Evolutionary conservation across 2,113 vertebrate species (phyloP).

Genomic region (Dicrurus megarhynchus): DNA sequence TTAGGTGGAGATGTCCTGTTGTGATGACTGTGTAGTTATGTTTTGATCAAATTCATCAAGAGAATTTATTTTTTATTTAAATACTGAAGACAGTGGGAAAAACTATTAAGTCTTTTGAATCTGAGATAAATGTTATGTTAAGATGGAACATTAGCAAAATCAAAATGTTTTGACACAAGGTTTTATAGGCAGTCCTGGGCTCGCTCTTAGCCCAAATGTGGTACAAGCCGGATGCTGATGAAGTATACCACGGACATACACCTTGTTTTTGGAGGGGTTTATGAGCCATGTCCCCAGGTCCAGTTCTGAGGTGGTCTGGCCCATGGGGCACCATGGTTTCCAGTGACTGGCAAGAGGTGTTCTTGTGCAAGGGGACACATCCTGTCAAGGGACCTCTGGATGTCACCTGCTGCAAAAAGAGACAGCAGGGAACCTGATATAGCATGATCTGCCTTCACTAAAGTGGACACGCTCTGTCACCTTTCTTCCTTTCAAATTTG

Average conservation of each 20-base stretch:
- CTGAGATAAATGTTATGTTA: not conserved
- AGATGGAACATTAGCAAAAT: not conserved
- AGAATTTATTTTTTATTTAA: not conserved
- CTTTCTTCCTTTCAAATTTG: not conserved
- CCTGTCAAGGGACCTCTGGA: not conserved
- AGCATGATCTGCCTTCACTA: not conserved
- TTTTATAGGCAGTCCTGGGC: not conserved
- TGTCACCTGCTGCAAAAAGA: not conserved
- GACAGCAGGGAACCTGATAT: not conserved
- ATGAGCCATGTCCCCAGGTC: not conserved
- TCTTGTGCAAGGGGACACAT: not conserved
- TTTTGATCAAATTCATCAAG: not conserved
- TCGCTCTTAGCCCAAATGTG: not conserved
- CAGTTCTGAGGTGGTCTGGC: not conserved
- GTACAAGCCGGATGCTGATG: not conserved
- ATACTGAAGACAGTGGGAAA: not conserved
- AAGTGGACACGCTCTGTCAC: not conserved
- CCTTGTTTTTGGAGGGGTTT: not conserved
- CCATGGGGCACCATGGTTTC: not conserved
- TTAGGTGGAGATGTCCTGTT: not conserved
- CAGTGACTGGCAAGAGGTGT: not conserved
- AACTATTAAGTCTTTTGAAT: not conserved
- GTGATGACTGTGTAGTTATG: not conserved
- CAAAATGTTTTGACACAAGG: not conserved
- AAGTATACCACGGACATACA: not conserved